Percentiles rank a stretch among this genome's conserved stretches.
These are phyloP conservation scores for Caenorhabditis macrosperma DNA, from an alignment of 2,888 invertebrate genomes.

Conservation along the genomic window DNA sequence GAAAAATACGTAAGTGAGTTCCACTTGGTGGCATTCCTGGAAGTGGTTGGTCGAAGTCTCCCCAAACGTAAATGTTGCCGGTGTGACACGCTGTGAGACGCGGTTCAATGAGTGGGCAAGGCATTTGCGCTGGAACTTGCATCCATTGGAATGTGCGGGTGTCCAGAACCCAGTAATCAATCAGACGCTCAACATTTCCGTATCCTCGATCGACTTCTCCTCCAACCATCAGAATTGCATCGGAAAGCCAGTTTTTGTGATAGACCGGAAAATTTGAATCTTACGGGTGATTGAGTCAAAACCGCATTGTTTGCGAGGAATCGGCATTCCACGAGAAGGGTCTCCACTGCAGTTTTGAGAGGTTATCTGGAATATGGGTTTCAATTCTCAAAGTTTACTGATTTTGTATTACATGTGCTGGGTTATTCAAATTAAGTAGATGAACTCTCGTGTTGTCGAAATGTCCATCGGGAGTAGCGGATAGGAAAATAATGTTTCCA, in stretches of 20 bases:
- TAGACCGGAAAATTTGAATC: constrained; percentile 1
- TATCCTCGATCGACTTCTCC: constrained; percentile 78
- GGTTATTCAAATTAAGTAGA: constrained; percentile 70
- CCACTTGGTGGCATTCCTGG: constrained; percentile 78
- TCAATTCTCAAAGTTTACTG: no score
- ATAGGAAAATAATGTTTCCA: constrained; percentile 77
- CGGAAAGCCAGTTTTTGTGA: constrained; percentile 48
- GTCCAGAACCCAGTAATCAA: constrained; percentile 79
- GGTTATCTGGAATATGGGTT: no score
- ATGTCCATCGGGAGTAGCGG: constrained; percentile 77
- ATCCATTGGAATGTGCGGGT: constrained; percentile 77
- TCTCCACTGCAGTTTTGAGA: constrained; percentile 74
- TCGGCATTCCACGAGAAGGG: constrained; percentile 75
- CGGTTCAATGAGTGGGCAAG: constrained; percentile 78
- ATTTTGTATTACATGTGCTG: constrained; percentile 52
- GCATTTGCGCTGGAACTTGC: constrained; percentile 77
- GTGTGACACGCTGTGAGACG: constrained; percentile 76
- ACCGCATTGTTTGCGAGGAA: constrained; percentile 77
- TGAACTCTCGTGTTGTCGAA: constrained; percentile 77
- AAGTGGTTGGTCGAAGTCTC: constrained; percentile 79
- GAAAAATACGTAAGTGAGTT: constrained; percentile 77
- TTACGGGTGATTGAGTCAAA: constrained; percentile 74
- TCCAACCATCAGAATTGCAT: constrained; percentile 78
- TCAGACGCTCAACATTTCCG: constrained; percentile 71
- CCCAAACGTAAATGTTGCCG: constrained; percentile 79